phyloP scores from a whole-genome alignment of 1,140 invertebrate genomes.

The Scaptomyza montana region DNA sequence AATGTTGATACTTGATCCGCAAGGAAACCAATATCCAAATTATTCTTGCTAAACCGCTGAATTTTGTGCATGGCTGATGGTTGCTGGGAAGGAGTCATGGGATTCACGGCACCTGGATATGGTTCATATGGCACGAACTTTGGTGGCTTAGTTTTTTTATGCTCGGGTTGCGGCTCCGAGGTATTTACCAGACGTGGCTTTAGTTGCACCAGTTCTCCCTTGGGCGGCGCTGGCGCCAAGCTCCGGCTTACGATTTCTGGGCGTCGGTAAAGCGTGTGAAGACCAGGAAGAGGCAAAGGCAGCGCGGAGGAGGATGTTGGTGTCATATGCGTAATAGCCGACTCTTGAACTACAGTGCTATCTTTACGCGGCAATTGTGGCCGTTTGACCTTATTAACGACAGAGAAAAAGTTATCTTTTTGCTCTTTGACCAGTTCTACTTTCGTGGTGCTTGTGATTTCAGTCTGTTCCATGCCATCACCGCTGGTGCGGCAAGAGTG shows the following conservation, averaged over 20 bases:
- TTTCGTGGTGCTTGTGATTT: slow-evolving; percentile 32
- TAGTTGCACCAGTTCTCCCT: slow-evolving; percentile 73
- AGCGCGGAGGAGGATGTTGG: slow-evolving; percentile 16
- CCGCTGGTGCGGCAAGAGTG: slow-evolving; percentile 84
- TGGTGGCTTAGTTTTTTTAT: slow-evolving; percentile 88
- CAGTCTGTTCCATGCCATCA: slow-evolving; percentile 85
- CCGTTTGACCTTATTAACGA: slow-evolving; percentile 41
- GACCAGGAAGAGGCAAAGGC: slow-evolving; percentile 59
- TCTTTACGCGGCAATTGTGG: slow-evolving; percentile 56
- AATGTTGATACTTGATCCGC: slow-evolving; percentile 88
- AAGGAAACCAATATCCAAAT: slow-evolving; percentile 88
- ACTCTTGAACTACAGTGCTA: slow-evolving; percentile 55
- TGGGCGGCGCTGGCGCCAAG: slow-evolving; percentile 69
- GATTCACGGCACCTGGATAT: slow-evolving; percentile 93
- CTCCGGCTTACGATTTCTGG: slow-evolving; percentile 55
- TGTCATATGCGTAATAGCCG: slow-evolving; percentile 38
- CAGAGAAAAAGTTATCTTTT: slow-evolving; percentile 11
- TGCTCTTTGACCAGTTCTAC: slow-evolving; percentile 25
- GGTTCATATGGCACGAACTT: slow-evolving; percentile 96
- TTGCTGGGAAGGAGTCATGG: slow-evolving; percentile 85
- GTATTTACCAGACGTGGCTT: slow-evolving; percentile 60
- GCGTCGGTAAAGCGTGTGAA: slow-evolving; percentile 72
- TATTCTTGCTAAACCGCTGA: slow-evolving; percentile 84
- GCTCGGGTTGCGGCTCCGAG: slow-evolving; percentile 40
- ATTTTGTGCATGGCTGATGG: slow-evolving; percentile 10